Evolutionary conservation across 1,140 invertebrate genomes (phyloP).

Genomic region (Monomorium pharaonis): DNA sequence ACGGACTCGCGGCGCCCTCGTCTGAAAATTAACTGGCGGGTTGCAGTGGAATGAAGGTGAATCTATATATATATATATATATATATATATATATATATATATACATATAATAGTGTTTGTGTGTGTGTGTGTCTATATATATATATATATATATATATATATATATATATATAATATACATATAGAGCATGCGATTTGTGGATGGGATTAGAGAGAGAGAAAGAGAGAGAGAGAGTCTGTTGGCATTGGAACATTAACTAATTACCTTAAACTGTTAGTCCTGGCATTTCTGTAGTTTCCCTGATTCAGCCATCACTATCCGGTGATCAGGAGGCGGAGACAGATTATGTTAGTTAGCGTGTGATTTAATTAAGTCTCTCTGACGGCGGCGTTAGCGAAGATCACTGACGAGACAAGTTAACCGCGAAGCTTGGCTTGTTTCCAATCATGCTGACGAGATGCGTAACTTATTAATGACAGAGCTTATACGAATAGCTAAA

Average conservation of each 20-base stretch:
- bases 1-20: slow-evolving; percentile 57
- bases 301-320: slow-evolving; percentile 65
- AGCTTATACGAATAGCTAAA: neutral
- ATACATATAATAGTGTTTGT: too few species aligned
- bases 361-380: slow-evolving; percentile 74
- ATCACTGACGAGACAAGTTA: slow-evolving; percentile 47
- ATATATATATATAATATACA: neutral
- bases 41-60: slow-evolving; percentile 43
- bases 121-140: neutral
- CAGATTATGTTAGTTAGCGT: slow-evolving; percentile 75
- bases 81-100: too few species aligned
- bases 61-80: neutral
- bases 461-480: slow-evolving; percentile 5
- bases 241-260: slow-evolving; percentile 78
- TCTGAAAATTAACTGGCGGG: slow-evolving; percentile 65
- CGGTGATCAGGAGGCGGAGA: slow-evolving; percentile 69
- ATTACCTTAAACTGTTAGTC: slow-evolving; percentile 74
- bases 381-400: slow-evolving; percentile 30
- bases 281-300: slow-evolving; percentile 59
- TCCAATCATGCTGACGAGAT: neutral
- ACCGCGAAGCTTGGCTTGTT: slow-evolving; percentile 13
- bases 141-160: neutral
- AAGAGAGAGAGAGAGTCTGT: too few species aligned
- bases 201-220: slow-evolving; percentile 71
- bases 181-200: slow-evolving; percentile 38